These are phyloP conservation scores for Siniperca knerii DNA, from an alignment of 2,113 vertebrate species.

Conservation along the genomic window DNA sequence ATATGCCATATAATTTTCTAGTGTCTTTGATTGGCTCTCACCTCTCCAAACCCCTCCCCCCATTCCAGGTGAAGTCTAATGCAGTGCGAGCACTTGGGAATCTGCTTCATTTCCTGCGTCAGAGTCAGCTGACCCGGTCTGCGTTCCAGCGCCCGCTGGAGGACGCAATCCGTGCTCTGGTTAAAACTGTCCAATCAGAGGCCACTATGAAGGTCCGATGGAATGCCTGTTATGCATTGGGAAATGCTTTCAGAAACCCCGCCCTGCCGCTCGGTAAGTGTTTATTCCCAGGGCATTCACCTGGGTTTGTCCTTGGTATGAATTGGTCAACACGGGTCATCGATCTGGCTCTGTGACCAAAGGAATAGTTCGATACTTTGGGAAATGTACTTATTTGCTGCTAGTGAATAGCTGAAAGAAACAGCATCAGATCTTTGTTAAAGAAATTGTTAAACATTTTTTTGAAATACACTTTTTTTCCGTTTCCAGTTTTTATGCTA, in stretches of 20 bases:
- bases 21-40: not conserved
- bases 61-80: constrained; percentile 92
- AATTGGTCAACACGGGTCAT: not conserved
- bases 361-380: not conserved
- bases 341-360: not conserved
- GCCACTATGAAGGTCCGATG: constrained; percentile 97
- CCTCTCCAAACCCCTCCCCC: not conserved
- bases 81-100: constrained; percentile 96
- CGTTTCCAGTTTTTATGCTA: too few species aligned
- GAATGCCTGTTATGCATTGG: constrained; percentile 97
- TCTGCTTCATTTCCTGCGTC: constrained; percentile 93
- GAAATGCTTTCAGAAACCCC: constrained; percentile 95
- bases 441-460: too few species aligned
- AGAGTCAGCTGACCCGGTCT: constrained; percentile 87
- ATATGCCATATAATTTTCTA: not conserved
- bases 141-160: constrained; percentile 89
- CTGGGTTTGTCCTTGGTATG: not conserved
- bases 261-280: constrained; percentile 90
- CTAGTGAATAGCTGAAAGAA: too few species aligned
- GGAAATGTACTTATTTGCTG: not conserved
- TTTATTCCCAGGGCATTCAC: not conserved
- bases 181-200: constrained; percentile 90
- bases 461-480: too few species aligned
- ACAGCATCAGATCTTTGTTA: too few species aligned
- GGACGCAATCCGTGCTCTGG: constrained; percentile 89